Conservation (phyloP, 92 coral and sea anemone genomes). For the Actinernus sp. region DNA sequence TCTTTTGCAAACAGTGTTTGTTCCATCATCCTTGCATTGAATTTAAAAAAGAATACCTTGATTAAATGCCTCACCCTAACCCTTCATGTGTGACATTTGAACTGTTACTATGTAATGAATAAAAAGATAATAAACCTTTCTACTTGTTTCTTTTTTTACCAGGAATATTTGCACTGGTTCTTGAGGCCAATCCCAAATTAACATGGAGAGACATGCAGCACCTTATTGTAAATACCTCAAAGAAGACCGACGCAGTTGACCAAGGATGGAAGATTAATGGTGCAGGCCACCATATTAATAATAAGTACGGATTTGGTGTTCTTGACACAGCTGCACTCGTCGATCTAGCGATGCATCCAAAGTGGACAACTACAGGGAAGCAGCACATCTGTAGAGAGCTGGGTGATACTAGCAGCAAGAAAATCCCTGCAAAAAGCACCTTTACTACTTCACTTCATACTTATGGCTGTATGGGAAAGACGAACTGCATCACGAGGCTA, state of each 20-base stretch:
- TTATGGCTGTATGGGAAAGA: conserved; percentile 68
- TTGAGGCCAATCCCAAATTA: conserved; percentile 90
- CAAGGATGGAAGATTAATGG: conserved; percentile 84
- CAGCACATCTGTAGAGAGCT: conserved; percentile 90
- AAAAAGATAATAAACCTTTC: too few relatives aligned
- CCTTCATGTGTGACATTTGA: too few relatives aligned
- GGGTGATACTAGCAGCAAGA: conserved; percentile 44
- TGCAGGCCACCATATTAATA: conserved; percentile 89
- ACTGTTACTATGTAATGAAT: too few relatives aligned
- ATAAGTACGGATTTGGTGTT: conserved; percentile 97
- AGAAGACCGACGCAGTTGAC: conserved; percentile 74
- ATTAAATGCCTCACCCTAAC: too few relatives aligned
- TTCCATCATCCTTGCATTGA: too few relatives aligned
- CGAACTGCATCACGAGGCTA: conserved; percentile 75
- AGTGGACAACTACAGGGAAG: conserved; percentile 84
- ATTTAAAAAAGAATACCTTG: too few relatives aligned
- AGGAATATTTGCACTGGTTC: conserved; percentile 98
- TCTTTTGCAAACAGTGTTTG: too few relatives aligned
- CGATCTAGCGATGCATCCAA: conserved; percentile 56
- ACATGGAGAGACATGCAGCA: conserved; percentile 99
- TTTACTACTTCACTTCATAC: conserved; percentile 61
- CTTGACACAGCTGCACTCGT: conserved; percentile 94
- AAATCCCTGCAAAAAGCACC: conserved; percentile 61
- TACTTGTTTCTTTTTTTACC: too few relatives aligned
- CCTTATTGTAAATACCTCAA: conserved; percentile 91